phyloP scores from a whole-genome alignment of 2,113 vertebrate species.

The Ciconia boyciana region DNA sequence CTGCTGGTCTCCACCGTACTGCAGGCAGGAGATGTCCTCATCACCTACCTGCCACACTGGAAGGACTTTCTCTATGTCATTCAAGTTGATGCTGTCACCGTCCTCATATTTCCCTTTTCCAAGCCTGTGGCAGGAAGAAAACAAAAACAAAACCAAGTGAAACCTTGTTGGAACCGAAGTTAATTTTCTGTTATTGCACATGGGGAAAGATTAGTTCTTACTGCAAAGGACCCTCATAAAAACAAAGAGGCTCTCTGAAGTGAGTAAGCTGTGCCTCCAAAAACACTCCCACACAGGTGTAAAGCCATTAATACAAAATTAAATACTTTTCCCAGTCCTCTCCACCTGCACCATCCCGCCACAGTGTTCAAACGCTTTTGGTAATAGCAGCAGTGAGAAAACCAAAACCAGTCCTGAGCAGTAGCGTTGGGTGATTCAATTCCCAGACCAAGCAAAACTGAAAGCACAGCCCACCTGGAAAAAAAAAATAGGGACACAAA shows the following conservation, averaged over 20 bases:
- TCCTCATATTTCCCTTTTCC: conserved; percentile 89
- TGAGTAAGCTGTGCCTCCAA: background rate
- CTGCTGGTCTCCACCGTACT: background rate
- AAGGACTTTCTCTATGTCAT: conserved; percentile 92
- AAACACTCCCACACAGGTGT: background rate
- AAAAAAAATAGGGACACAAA: background rate
- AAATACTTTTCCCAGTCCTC: background rate
- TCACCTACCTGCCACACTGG: conserved; percentile 86
- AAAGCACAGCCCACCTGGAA: background rate
- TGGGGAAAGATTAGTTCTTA: background rate
- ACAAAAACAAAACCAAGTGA: background rate
- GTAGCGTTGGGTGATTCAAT: fast-evolving
- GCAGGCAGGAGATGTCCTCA: fast-evolving
- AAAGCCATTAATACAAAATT: background rate
- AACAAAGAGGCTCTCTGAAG: background rate
- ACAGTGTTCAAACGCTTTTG: background rate
- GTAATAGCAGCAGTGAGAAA: background rate
- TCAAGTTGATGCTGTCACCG: conserved; percentile 91
- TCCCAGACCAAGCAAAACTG: background rate
- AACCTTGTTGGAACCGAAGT: background rate
- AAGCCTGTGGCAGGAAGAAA: conserved; percentile 75
- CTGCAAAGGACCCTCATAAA: background rate
- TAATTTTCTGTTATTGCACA: background rate
- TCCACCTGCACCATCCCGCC: background rate
- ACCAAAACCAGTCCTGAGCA: background rate